A percentile compares a stretch with the other conserved stretches of the same genome.
Conservation (phyloP, 2,113 vertebrate genomes). For the Cisticola juncidis region DNA sequence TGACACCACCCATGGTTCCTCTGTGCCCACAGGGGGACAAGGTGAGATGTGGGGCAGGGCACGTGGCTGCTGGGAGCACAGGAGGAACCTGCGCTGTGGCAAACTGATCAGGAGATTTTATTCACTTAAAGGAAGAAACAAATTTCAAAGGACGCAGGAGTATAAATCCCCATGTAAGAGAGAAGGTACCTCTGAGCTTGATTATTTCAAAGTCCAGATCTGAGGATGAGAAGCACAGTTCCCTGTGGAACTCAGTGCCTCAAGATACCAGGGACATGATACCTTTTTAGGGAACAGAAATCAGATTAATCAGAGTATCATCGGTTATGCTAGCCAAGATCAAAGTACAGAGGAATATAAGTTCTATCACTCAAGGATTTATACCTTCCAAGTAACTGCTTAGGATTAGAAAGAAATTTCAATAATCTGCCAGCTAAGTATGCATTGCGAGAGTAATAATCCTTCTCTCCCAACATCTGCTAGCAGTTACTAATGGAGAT, state of each 20-base stretch:
- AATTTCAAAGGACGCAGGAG: neutral
- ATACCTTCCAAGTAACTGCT: conserved; percentile 50
- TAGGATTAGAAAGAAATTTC: conserved; percentile 61
- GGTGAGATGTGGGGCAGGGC: neutral
- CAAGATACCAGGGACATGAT: neutral
- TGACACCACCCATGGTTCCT: fast-evolving
- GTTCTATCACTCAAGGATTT: conserved; percentile 46
- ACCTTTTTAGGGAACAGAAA: neutral
- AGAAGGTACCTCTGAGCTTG: neutral
- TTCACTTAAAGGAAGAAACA: neutral
- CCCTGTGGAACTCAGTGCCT: neutral
- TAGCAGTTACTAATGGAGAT: conserved; percentile 54
- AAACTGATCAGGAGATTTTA: neutral
- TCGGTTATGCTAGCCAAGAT: conserved; percentile 10
- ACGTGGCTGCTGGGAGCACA: fast-evolving
- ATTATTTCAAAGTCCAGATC: neutral
- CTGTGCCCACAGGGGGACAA: fast-evolving
- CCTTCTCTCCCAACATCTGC: conserved; percentile 46
- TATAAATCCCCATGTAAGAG: neutral
- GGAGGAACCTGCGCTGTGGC: neutral
- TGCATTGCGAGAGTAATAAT: conserved; percentile 55
- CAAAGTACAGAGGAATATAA: conserved; percentile 51
- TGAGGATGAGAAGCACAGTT: neutral
- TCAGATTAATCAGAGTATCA: conserved; percentile 37
- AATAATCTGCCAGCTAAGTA: conserved; percentile 49